phyloP scores from a whole-genome alignment of 53 echinoderm and acorn worm species.

The Apostichopus leukothele region DNA sequence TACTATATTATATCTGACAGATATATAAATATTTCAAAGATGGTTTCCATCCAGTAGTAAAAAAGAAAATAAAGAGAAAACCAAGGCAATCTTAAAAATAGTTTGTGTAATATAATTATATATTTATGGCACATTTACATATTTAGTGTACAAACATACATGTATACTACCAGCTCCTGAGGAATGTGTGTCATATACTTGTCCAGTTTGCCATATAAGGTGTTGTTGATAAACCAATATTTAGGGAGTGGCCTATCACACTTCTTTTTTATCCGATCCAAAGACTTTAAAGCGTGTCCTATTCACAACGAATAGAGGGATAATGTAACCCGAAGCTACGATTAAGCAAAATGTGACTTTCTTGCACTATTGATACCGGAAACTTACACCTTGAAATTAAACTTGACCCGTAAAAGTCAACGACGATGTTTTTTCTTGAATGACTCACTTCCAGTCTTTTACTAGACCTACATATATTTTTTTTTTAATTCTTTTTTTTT shows the following conservation, averaged over 20 bases:
- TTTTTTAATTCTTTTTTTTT: neutral
- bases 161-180: neutral
- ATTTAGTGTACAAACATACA: neutral
- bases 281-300: too few relatives aligned
- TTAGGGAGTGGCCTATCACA: constrained; percentile 39
- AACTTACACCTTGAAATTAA: constrained; percentile 36
- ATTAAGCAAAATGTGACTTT: constrained; percentile 36
- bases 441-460: constrained; percentile 38
- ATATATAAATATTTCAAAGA: too few relatives aligned
- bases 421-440: constrained; percentile 35
- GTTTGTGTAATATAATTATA: too few relatives aligned
- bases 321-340: neutral
- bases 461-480: neutral
- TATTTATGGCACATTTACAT: neutral
- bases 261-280: neutral
- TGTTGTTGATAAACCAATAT: constrained; percentile 27
- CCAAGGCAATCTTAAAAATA: too few relatives aligned
- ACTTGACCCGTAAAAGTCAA: constrained; percentile 33
- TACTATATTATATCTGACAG: too few relatives aligned
- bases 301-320: neutral
- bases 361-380: constrained; percentile 49
- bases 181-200: too few relatives aligned
- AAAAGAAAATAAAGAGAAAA: too few relatives aligned
- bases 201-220: constrained; percentile 14
- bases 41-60: too few relatives aligned